Conservation (phyloP, 2,888 invertebrate species). For the Salpingus planirostris region DNA sequence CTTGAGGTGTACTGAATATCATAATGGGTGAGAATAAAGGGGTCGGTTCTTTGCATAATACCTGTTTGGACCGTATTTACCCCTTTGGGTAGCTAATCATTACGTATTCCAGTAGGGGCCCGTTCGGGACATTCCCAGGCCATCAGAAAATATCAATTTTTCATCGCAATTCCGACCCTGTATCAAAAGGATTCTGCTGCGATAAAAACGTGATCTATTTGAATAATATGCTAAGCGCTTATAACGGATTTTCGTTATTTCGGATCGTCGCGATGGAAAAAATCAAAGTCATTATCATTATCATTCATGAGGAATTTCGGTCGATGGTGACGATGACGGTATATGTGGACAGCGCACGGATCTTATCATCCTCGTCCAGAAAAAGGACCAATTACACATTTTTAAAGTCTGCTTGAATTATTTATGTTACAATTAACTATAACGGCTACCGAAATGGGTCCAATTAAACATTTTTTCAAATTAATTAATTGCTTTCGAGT, state of each 20-base stretch:
- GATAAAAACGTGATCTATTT: slow-evolving; percentile 28
- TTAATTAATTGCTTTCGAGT: slow-evolving; percentile 5
- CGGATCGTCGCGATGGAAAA: no score
- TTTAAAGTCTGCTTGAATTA: slow-evolving; percentile 3
- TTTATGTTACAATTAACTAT: slow-evolving; percentile 6
- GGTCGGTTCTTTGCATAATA: slow-evolving; percentile 16
- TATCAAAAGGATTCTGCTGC: slow-evolving; percentile 20
- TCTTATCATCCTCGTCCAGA: no score
- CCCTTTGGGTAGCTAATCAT: slow-evolving; percentile 23
- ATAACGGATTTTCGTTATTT: no score
- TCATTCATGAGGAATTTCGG: no score
- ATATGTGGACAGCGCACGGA: no score
- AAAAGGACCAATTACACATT: no score
- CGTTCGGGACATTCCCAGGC: slow-evolving; percentile 20
- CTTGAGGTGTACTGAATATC: no score
- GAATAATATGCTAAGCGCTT: slow-evolving; percentile 31
- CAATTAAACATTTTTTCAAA: slow-evolving; percentile 9
- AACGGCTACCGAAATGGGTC: slow-evolving; percentile 5
- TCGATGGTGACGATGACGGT: no score
- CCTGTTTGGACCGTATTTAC: slow-evolving; percentile 19
- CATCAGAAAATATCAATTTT: slow-evolving; percentile 30
- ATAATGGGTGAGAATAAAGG: no score
- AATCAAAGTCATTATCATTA: no score
- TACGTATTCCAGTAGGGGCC: slow-evolving; percentile 15
- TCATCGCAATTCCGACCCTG: slow-evolving; percentile 26